These are phyloP conservation scores for Nowickia ferox DNA, from an alignment of 2,888 invertebrate species.

Conservation along the genomic window DNA sequence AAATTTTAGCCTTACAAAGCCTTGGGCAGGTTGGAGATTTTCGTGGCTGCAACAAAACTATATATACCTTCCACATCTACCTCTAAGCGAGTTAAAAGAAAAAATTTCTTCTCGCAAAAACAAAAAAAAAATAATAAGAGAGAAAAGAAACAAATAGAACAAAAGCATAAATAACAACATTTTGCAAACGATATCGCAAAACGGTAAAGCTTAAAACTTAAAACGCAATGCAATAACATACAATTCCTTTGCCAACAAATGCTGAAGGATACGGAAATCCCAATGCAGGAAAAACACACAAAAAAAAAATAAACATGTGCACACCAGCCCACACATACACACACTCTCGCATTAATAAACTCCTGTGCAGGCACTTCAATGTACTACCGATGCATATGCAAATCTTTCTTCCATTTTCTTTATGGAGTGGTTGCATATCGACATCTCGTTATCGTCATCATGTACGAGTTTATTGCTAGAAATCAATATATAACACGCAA, in stretches of 20 bases:
- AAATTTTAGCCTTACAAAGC: no score
- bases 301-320: slow-evolving; percentile 9
- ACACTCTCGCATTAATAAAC: not conserved
- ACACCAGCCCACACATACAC: slow-evolving; percentile 12
- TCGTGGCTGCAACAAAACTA: not conserved
- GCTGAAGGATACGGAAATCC: slow-evolving; percentile 67
- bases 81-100: not conserved
- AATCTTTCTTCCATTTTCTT: slow-evolving; percentile 51
- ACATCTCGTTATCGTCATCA: slow-evolving; percentile 12
- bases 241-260: slow-evolving; percentile 65
- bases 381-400: not conserved
- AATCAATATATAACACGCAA: slow-evolving; percentile 71
- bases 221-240: slow-evolving; percentile 69
- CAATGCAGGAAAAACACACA: slow-evolving; percentile 37
- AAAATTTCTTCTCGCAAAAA: not conserved
- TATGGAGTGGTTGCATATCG: slow-evolving; percentile 42
- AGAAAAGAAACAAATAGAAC: slow-evolving; percentile 9
- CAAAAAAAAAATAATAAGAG: not conserved
- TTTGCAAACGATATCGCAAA: slow-evolving; percentile 67
- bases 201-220: slow-evolving; percentile 67
- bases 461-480: slow-evolving; percentile 40
- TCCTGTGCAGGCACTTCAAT: not conserved
- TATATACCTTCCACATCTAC: not conserved
- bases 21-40: not conserved
- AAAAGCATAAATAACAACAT: slow-evolving; percentile 62